These are phyloP conservation scores for Ceyx margarethae DNA, from an alignment of 2,113 vertebrate species.

Conservation along the genomic window DNA sequence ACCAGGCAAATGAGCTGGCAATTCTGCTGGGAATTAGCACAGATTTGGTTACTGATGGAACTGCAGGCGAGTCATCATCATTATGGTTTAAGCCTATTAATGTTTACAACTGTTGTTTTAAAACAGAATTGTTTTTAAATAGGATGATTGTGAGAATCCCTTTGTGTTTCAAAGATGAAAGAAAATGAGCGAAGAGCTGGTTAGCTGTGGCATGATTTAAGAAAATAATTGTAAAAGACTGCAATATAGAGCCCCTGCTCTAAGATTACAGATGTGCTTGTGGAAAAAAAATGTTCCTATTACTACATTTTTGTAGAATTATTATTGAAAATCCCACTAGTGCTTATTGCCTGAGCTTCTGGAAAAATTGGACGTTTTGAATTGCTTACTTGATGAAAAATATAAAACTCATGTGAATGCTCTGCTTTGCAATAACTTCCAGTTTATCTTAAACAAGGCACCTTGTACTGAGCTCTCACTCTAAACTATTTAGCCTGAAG, in stretches of 20 bases:
- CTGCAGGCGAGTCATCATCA: neutral
- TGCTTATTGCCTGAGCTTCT: neutral
- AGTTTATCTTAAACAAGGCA: neutral
- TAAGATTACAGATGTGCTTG: neutral
- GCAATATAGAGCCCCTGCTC: neutral
- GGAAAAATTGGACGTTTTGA: neutral
- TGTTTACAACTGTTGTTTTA: neutral
- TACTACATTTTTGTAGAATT: neutral
- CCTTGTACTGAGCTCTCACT: neutral
- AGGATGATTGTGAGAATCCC: neutral
- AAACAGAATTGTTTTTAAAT: neutral
- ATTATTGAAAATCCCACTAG: neutral
- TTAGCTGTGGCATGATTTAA: neutral
- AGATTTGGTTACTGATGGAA: constrained; percentile 27
- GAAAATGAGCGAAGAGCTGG: neutral
- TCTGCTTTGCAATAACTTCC: neutral
- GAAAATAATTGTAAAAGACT: neutral
- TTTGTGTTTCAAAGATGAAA: neutral
- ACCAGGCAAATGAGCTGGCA: neutral
- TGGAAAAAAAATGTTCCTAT: neutral
- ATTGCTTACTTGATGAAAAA: neutral
- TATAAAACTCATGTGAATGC: neutral
- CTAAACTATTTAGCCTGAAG: neutral
- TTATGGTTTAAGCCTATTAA: neutral
- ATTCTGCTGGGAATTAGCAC: constrained; percentile 1